These are phyloP conservation scores for Shargacucullia verbasci DNA, from an alignment of 2,888 invertebrate genomes.

Conservation along the genomic window DNA sequence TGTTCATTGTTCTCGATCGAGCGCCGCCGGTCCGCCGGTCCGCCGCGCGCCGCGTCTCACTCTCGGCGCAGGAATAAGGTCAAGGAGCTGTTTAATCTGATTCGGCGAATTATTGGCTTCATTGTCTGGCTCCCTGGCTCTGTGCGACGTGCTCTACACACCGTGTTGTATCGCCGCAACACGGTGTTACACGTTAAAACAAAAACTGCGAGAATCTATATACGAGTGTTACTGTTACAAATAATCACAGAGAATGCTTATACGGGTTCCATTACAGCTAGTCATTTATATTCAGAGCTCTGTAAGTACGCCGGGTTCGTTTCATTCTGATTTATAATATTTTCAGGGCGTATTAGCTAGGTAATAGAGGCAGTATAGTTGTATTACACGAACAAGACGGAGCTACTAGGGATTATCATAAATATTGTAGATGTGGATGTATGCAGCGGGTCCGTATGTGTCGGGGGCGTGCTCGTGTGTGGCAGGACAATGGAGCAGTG, in stretches of 20 bases:
- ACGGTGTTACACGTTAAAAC: no score
- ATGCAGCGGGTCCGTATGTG: not conserved
- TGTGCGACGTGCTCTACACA: not conserved
- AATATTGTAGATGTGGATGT: conserved; percentile 1
- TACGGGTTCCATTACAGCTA: conserved; percentile 1
- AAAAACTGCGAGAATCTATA: not conserved
- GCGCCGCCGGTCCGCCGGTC: not conserved
- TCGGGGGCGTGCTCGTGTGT: no score
- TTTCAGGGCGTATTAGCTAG: conserved; percentile 7
- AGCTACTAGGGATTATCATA: not conserved
- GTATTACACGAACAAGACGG: not conserved
- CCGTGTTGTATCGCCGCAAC: not conserved
- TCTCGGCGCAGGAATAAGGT: conserved; percentile 6
- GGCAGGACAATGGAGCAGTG: no score
- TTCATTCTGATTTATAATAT: conserved; percentile 3
- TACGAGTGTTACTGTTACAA: not conserved
- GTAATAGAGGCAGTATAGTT: not conserved
- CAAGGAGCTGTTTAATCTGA: conserved; percentile 16
- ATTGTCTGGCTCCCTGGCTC: not conserved
- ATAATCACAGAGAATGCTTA: not conserved
- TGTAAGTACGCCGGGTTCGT: not conserved
- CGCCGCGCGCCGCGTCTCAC: conserved; percentile 1
- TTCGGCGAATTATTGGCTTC: not conserved
- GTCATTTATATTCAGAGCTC: not conserved
- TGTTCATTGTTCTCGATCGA: conserved; percentile 10